phyloP scores from a whole-genome alignment of 2,113 vertebrate species.

The Oxyura jamaicensis region DNA sequence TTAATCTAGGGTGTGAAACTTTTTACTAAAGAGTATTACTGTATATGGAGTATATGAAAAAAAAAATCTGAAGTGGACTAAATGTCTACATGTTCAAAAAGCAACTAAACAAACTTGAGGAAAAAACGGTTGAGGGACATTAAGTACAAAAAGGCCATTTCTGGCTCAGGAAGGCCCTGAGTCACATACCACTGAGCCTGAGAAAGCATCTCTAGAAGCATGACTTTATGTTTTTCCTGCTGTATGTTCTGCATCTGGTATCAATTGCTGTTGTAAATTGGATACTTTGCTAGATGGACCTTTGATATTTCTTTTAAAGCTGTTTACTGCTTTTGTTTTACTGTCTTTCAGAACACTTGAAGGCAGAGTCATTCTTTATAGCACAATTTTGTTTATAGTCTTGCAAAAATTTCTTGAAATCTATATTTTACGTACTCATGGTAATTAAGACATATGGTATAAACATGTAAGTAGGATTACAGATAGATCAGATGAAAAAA shows the following conservation, averaged over 20 bases:
- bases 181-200: not conserved
- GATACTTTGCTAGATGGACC: not conserved
- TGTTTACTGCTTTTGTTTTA: not conserved
- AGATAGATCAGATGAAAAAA: not conserved
- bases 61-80: not conserved
- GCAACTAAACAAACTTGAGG: not conserved
- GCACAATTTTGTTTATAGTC: not conserved
- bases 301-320: not conserved
- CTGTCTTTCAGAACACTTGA: not conserved
- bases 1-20: not conserved
- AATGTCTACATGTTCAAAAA: not conserved
- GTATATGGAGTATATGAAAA: not conserved
- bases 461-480: not conserved
- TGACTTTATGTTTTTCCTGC: not conserved
- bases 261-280: not conserved
- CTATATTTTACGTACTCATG: not conserved
- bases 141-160: not conserved
- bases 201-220: not conserved
- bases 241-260: slow-evolving; percentile 1
- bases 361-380: not conserved
- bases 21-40: not conserved
- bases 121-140: not conserved
- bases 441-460: not conserved
- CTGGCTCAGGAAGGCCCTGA: not conserved
- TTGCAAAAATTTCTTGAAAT: not conserved